Evolutionary conservation across 2,113 vertebrate genomes (phyloP).

Genomic region (Poicephalus gulielmi): DNA sequence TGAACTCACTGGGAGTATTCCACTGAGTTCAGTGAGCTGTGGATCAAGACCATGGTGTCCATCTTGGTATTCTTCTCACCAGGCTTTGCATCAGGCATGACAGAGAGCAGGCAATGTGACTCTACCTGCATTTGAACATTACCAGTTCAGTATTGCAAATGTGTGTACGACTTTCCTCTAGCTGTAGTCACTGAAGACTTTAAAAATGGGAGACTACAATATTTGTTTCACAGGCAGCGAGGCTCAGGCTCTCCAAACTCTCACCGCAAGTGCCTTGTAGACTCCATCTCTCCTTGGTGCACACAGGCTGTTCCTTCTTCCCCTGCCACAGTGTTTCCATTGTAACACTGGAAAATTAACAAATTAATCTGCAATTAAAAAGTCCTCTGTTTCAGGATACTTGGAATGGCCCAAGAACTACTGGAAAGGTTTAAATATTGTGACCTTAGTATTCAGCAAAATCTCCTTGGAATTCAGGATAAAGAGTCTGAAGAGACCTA

Average conservation of each 20-base stretch:
- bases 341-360: background rate
- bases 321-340: background rate
- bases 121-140: background rate
- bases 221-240: background rate
- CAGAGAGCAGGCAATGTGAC: rapidly evolving
- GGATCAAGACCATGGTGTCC: background rate
- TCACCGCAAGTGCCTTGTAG: background rate
- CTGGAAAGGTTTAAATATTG: background rate
- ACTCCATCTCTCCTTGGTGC: background rate
- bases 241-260: background rate
- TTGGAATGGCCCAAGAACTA: background rate
- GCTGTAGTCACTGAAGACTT: background rate
- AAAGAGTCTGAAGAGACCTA: background rate
- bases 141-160: background rate
- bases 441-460: background rate
- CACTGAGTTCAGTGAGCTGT: background rate
- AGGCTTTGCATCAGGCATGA: background rate
- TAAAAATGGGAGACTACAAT: background rate
- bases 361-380: background rate
- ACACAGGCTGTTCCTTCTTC: background rate
- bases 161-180: background rate
- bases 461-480: background rate
- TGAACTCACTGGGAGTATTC: background rate
- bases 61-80: background rate
- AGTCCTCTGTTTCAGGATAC: background rate